Evolutionary conservation across 2,888 invertebrate species (phyloP), one percentile per base, ranked within the genome.

Genomic region (Pachymerium ferrugineum): DNA sequence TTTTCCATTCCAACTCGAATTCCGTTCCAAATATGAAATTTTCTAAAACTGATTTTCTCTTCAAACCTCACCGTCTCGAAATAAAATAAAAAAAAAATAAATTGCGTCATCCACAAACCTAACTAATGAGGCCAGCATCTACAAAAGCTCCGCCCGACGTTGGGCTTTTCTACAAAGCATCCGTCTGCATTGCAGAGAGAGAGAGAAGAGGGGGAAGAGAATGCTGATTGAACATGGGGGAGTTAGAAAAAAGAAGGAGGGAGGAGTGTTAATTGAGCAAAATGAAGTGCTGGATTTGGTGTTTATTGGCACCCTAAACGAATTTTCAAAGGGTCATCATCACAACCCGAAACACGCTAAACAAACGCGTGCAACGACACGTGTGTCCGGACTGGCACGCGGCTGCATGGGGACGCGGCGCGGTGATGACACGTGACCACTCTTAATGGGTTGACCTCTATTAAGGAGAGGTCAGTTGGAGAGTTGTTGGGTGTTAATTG

Each of bases 271-370:
- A 47, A 47, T 47, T 47, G 47, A 47, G 47, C 47, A 22, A 3
- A 47, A 47, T 47, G 47, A 47, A 47, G 47, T 47, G 47, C 47
- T 47, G 47, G 47, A 47, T 47, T 47, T 47, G 47, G 14, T 47
- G 47, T 47, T 47, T 47, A 47, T 47, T 47, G 47, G 3, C 47
- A 16, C 47, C 47, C 47, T 47, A 47, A 47, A 47, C 47, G 47
- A 47, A 47, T 47, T 47, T 47, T 47, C 47, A 47, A 47, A 47
- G 47, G 47, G 47, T 47, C 47, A 47, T 16, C 47, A 38, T 2
- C 10, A n/a, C n/a, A n/a, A 38, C 38, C 38, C 38, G 12, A 38
- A 38, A 38, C 14, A 38, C 3, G 38, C 3, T n/a, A 47, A 47
- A 47, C 47, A 47, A 47, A 47, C 47, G 47, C 3, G 38, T n/a